Base-by-base conservation (phyloP, 2,797 vertebrate species). In the Decapterus maruadsi region DNA sequence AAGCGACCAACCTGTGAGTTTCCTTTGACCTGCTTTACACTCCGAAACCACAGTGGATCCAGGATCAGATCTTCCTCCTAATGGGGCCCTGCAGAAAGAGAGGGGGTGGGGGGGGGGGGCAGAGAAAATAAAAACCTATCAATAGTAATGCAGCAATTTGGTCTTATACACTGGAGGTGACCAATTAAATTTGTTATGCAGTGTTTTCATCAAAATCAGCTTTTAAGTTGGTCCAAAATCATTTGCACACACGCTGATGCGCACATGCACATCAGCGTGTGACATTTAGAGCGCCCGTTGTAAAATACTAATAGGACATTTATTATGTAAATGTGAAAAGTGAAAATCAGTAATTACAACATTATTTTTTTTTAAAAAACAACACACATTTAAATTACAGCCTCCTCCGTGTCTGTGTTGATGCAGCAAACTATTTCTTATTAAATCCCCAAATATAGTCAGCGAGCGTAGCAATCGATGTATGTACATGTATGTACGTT, bases 281-380 rank as follows among this genome's bases (percentile, higher is more conserved):
- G 85, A 89, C 89, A 90, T 86, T 84, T 86, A 71, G 59, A 82
- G 65, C 1, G 19, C 20, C 67, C 75, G 72, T 62, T 61, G 29
- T 1, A 19, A 86, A 82, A 81, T 64, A 82, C 59, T 76, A 72
- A 59, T 64, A 29, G 48, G 60, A 40, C 36, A 77, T 77, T 83
- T 70, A 77, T 83, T 81, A 79, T 82, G 81, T 20, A 87, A 89
- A 89, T 81, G 68, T 10, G 4, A 22, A 48, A 73, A 38, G 51
- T 66, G 50, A 43, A 79, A 84, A 81, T 70, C 76, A 46, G 66
- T 56, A 79, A 86, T 84, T 83, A 78, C 22, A 7, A 63, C 58
- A 75, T 75, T 56, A 81, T 78, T 84, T 66, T 26, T 26, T 34
- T 5, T n/a, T n/a, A n/a, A 45, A 65, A 85, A 86, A 20, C 57